phyloP scores from a whole-genome alignment of 35 echinoderm and acorn worm species.

The Anneissia japonica region DNA sequence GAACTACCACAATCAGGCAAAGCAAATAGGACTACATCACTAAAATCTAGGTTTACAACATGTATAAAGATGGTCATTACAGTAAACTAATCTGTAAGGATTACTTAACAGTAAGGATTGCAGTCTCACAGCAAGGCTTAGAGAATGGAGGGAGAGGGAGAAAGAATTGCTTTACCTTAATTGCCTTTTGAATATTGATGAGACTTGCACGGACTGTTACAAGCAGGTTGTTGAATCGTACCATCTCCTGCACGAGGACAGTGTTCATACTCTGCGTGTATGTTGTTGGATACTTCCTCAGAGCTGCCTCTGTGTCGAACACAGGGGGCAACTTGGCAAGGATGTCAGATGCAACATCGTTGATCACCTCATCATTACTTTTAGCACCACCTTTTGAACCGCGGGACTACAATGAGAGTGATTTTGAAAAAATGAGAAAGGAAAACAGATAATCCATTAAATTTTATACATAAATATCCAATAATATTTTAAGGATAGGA shows the following conservation, averaged over 20 bases:
- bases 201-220: slow-evolving; percentile 59
- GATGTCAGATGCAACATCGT: slow-evolving; percentile 86
- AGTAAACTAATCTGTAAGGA: no score
- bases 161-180: no score
- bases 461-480: neutral
- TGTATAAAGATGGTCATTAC: no score
- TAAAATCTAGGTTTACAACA: no score
- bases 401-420: slow-evolving; percentile 47
- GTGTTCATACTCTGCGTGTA: slow-evolving; percentile 99
- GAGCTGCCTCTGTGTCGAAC: slow-evolving; percentile 88
- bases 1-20: no score
- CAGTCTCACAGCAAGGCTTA: no score
- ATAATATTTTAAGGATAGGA: no score
- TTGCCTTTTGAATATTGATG: slow-evolving; percentile 95
- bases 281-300: slow-evolving; percentile 91
- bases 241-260: slow-evolving; percentile 93
- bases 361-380: slow-evolving; percentile 84
- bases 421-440: neutral
- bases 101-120: no score
- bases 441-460: neutral
- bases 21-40: no score
- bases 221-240: slow-evolving; percentile 85
- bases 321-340: slow-evolving; percentile 66
- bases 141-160: no score
- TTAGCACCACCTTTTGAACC: slow-evolving; percentile 77